Percentiles rank a stretch among this genome's conserved stretches.
Evolutionary conservation across 2,113 vertebrate species (phyloP).

Genomic region (Meleagris gallopavo): DNA sequence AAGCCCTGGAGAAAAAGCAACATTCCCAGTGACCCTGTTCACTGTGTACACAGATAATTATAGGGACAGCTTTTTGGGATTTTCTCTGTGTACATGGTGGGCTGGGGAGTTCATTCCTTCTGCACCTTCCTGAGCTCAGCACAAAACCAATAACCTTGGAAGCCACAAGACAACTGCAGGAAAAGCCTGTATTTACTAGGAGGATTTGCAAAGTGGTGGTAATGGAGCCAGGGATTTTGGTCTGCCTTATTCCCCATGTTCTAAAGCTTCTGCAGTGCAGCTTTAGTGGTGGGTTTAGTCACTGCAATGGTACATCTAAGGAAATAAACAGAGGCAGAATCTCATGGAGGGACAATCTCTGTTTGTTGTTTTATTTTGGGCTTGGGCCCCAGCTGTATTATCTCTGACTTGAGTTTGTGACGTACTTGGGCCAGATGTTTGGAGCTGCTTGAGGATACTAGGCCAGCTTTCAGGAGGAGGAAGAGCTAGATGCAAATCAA

Average conservation of each 20-base stretch:
- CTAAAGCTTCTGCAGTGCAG: background rate
- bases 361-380: background rate
- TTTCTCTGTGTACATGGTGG: conserved; percentile 1
- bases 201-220: fast-evolving
- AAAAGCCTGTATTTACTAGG: background rate
- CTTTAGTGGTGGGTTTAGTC: background rate
- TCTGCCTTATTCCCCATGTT: background rate
- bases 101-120: conserved; percentile 13
- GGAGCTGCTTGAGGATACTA: background rate
- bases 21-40: background rate
- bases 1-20: conserved; percentile 8
- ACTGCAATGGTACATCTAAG: fast-evolving
- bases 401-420: background rate
- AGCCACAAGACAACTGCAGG: background rate
- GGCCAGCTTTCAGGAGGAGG: background rate
- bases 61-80: conserved; percentile 51
- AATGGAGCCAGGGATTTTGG: fast-evolving
- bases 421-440: background rate
- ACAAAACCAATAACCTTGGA: background rate
- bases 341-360: background rate
- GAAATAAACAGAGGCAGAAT: background rate
- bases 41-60: conserved; percentile 54
- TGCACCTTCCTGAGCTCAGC: conserved; percentile 2
- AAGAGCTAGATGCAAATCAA: background rate
- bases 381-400: background rate